These are phyloP conservation scores for Chrysemys picta DNA, from an alignment of 2,113 vertebrate species.

Conservation along the genomic window DNA sequence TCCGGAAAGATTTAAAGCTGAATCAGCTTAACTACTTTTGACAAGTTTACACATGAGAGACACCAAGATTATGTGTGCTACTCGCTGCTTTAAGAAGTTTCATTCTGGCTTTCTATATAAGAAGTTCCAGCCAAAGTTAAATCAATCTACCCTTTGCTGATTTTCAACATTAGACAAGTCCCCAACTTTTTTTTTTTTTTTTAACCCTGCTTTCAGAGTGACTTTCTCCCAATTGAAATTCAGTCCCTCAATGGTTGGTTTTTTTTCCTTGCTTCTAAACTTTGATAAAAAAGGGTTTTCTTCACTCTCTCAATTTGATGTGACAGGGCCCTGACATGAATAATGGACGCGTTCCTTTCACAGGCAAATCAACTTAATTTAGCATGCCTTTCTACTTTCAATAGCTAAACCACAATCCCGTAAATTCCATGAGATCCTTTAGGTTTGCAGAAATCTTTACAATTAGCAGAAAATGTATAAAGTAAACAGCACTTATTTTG, in stretches of 20 bases:
- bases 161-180: slow-evolving; percentile 91
- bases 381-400: slow-evolving; percentile 95
- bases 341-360: slow-evolving; percentile 98
- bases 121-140: slow-evolving; percentile 85
- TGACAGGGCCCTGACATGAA: slow-evolving; percentile 99
- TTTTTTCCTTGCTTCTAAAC: slow-evolving; percentile 94
- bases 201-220: slow-evolving; percentile 92
- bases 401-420: slow-evolving; percentile 93
- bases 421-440: slow-evolving; percentile 96
- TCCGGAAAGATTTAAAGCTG: slow-evolving; percentile 73
- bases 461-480: slow-evolving; percentile 88
- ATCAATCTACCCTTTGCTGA: slow-evolving; percentile 86
- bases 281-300: slow-evolving; percentile 96
- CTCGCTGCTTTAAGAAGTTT: slow-evolving; percentile 76
- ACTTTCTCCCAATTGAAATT: slow-evolving; percentile 97
- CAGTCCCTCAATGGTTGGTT: slow-evolving; percentile 92
- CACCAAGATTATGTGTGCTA: slow-evolving; percentile 68
- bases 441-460: slow-evolving; percentile 90
- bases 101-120: slow-evolving; percentile 74
- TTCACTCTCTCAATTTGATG: slow-evolving; percentile 99
- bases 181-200: slow-evolving; percentile 72
- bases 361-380: slow-evolving; percentile 99
- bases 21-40: slow-evolving; percentile 79
- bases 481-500: slow-evolving; percentile 86
- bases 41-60: slow-evolving; percentile 77